Base-by-base conservation (phyloP, 2,888 invertebrate species). In the Drosophila austrosaltans region DNA sequence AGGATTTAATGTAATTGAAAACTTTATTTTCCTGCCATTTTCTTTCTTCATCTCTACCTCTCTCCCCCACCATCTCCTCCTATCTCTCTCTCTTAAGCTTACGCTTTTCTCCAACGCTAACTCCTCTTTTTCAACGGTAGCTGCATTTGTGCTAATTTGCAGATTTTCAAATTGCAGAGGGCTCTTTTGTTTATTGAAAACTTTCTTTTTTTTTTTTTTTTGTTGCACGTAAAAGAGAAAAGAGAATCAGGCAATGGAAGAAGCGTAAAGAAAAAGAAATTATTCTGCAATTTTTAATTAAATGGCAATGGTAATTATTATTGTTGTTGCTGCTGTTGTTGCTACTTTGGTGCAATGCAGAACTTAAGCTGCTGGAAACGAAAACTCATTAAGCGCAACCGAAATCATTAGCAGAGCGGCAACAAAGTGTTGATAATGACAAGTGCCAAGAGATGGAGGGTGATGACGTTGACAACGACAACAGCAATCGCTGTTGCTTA, bases 271-370 rank as follows among this genome's bases (percentile, higher is more conserved):
- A 79, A 79, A 86, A 87, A 83, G 82, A 83, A 88, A 88, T 88
- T 82, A 88, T 88, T 82, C 88, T 88, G 88, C 88, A 86, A 88
- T 86, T 86, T 86, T 88, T 86, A 86, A 86, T 86, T 86, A 86
- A 86, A 86, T 88, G 84, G 84, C 79, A 86, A 84, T 86, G 79
- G 78, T 73, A 84, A 80, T 77, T 77, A 79, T 80, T 77, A 79
- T 57, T 77, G 77, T 77, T 74, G 70, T 66, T 66, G 68, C 66
- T 53, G 44, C 67, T 57, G 56, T 22, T 60, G 60, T 54, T 69
- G 62, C 62, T 63, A 22, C 22, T 32, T 58, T 69, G 70, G 72
- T 59, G 72, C 74, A 75, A 69, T 76, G 78, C 69, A 65, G 71
- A 85, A 70, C 85, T 87, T 85, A 85, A 85, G 88, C 83, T 86